phyloP scores from a whole-genome alignment of 2,888 invertebrate genomes.

The Ceratothoa steindachneri region DNA sequence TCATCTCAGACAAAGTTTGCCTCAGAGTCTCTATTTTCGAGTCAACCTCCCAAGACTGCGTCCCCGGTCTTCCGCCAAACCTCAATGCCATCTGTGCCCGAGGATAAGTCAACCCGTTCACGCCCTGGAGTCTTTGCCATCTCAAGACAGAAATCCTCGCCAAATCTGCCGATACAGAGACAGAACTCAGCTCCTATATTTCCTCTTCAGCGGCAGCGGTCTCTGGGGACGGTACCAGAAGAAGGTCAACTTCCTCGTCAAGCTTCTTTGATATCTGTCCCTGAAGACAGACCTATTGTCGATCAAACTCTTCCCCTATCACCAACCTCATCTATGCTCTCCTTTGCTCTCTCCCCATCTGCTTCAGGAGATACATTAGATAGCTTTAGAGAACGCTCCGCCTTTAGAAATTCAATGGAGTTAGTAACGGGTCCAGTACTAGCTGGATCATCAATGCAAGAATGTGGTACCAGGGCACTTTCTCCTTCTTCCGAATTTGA shows the following conservation, averaged over 20 bases:
- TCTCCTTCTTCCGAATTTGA: constrained; percentile 16
- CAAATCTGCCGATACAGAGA: constrained; percentile 41
- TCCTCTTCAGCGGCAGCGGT: constrained; percentile 36
- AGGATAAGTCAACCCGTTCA: constrained; percentile 26
- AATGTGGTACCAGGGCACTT: constrained; percentile 19
- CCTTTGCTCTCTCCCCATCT: constrained; percentile 30
- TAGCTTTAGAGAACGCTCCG: not conserved
- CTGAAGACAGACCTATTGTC: constrained; percentile 37
- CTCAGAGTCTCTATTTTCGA: not conserved
- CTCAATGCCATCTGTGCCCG: constrained; percentile 36
- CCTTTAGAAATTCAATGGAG: constrained; percentile 30
- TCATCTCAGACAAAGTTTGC: not conserved
- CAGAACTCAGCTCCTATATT: constrained; percentile 24
- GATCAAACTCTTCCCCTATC: constrained; percentile 42
- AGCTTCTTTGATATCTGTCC: constrained; percentile 36
- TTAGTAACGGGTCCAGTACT: constrained; percentile 40
- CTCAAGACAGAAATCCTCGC: constrained; percentile 42
- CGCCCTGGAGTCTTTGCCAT: constrained; percentile 37
- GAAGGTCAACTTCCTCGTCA: constrained; percentile 36
- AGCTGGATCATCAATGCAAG: constrained; percentile 37
- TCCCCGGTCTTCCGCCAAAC: constrained; percentile 35
- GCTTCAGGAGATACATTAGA: constrained; percentile 11
- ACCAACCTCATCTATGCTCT: constrained; percentile 38
- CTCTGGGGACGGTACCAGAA: constrained; percentile 37
- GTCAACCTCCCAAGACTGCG: constrained; percentile 36